Conservation (phyloP, 2,888 invertebrate species). For the Eristalis intricaria region DNA sequence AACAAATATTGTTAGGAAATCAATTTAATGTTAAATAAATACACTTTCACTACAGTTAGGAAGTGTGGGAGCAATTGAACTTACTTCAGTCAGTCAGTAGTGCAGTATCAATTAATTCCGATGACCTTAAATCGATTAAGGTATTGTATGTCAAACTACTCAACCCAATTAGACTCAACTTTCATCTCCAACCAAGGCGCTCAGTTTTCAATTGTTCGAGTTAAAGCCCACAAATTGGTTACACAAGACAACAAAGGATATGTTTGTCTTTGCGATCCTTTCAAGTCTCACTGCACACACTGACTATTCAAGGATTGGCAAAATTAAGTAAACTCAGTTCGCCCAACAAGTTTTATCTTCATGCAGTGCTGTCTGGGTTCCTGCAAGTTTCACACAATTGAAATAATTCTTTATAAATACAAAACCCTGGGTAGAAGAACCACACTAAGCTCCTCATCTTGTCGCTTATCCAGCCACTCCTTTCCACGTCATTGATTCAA, state of each 20-base stretch:
- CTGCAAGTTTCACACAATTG: conserved; percentile 38
- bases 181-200: neutral
- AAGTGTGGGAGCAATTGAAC: neutral
- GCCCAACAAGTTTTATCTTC: neutral
- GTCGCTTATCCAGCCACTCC: conserved; percentile 38
- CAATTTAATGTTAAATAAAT: too few species aligned
- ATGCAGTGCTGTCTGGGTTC: neutral
- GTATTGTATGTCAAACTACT: neutral
- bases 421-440: conserved; percentile 25
- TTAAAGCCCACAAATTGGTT: neutral
- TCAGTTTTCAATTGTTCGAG: neutral
- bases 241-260: neutral
- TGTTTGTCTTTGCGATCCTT: neutral
- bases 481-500: conserved; percentile 63
- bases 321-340: conserved; percentile 8
- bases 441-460: conserved; percentile 50
- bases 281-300: neutral
- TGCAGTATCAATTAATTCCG: neutral
- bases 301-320: neutral
- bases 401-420: conserved; percentile 44
- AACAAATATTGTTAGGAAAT: too few species aligned
- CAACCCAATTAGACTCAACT: neutral
- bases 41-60: too few species aligned
- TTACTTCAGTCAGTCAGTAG: too few species aligned
- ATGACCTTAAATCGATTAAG: neutral